Evolutionary conservation across 2,888 invertebrate species (phyloP), one percentile per base, ranked within the genome.

Genomic region (Andrena flavipes): DNA sequence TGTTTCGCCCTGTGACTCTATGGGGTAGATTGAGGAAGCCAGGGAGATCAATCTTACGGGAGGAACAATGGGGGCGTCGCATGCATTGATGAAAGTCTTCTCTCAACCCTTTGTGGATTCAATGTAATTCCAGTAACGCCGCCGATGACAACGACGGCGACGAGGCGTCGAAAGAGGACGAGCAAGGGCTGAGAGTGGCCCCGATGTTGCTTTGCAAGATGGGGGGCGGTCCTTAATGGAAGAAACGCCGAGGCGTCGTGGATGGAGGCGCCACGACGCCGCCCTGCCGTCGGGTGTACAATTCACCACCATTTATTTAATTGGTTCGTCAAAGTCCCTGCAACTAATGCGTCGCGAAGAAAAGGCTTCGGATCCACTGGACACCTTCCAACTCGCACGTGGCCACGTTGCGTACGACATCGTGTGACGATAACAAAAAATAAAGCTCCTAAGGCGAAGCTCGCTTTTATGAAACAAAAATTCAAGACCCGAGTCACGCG

Each of bases 241-340:
- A 90, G 89, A 89, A 89, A 87, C 73, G 83, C 64, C 35, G 73
- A 65, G 79, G 76, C 74, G 68, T 69, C 74, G 29, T 49, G 81
- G 84, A 80, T 80, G 79, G 76, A 84, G 82, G 84, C 75, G 88
- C 71, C 87, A 54, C 63, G 82, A 54, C 54, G 78, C 54, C 70
- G 65, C 69, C 51, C 76, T 69, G 30, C 35, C 69, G 42, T 26
- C 83, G 64, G 49, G 62, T 72, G 77, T 86, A 89, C 88, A 87
- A 90, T 91, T 91, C 85, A 77, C 76, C 76, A 82, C 88, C 90
- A 91, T 91, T 91, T 90, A 88, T 88, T 88, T 90, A 88, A 90
- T 90, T 90, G 90, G 82, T 91, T 91, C 88, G 82, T 89, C 89
- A 84, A 87, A 84, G 79, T 84, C 78, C 33, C 30, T 4, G 74